These are phyloP conservation scores for Cricetomys ansorgei DNA, from an alignment of 2,113 vertebrate species.

Conservation along the genomic window DNA sequence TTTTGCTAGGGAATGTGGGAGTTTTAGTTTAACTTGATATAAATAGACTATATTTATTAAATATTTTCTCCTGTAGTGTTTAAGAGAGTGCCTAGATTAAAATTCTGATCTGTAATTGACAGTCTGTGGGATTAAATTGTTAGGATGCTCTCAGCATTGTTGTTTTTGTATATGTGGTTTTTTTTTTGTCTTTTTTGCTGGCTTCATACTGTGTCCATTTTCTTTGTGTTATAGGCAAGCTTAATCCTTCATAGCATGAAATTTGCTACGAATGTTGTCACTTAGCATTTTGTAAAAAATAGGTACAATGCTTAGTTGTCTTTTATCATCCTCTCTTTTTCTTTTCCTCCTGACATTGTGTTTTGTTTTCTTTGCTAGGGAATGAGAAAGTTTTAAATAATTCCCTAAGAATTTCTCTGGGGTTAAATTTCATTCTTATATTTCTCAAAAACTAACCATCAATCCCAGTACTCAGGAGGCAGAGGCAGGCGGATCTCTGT, in stretches of 20 bases:
- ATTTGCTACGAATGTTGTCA: neutral
- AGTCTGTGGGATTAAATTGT: neutral
- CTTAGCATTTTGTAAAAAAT: neutral
- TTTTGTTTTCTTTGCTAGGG: neutral
- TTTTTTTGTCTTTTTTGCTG: neutral
- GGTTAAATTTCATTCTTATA: constrained; percentile 30
- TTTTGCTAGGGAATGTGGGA: no score
- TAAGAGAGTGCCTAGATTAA: neutral
- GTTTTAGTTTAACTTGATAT: neutral
- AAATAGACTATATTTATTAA: neutral
- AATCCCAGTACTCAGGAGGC: no score
- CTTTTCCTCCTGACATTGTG: neutral
- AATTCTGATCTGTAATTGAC: constrained; percentile 17
- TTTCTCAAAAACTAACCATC: neutral
- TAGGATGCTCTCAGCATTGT: neutral
- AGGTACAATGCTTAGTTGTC: neutral
- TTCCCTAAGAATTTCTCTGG: neutral
- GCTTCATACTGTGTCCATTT: neutral
- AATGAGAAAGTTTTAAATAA: constrained; percentile 10
- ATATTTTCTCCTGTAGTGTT: neutral
- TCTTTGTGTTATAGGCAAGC: neutral
- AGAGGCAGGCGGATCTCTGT: no score
- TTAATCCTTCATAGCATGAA: neutral
- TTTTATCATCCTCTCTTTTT: neutral
- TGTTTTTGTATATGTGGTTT: neutral